These are phyloP conservation scores for Menidia menidia DNA, from an alignment of 2,797 vertebrate species.

Conservation along the genomic window DNA sequence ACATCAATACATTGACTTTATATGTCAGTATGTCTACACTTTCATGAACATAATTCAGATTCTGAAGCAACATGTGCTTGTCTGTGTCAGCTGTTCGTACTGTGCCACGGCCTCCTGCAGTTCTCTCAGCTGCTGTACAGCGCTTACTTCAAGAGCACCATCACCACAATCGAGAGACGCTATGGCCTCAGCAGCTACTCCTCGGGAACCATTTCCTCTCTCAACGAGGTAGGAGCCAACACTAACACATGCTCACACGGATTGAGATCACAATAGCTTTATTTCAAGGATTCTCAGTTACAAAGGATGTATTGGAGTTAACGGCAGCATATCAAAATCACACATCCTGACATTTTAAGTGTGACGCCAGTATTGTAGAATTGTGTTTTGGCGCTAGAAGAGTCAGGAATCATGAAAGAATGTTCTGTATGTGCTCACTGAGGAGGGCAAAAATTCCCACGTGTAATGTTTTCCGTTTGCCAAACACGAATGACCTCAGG, in stretches of 20 bases:
- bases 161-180: constrained; percentile 95
- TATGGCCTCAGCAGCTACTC: constrained; percentile 97
- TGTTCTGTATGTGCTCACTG: neutral
- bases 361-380: constrained; percentile 42
- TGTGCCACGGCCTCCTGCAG: constrained; percentile 95
- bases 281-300: constrained; percentile 47
- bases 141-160: constrained; percentile 96
- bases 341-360: constrained; percentile 43
- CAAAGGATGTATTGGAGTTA: constrained; percentile 52
- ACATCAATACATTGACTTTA: neutral
- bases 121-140: constrained; percentile 95
- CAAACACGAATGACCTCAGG: neutral
- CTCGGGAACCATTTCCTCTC: constrained; percentile 94
- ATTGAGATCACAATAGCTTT: constrained; percentile 34
- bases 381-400: constrained; percentile 7
- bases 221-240: constrained; percentile 89
- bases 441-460: neutral
- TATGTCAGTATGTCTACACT: neutral
- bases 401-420: constrained; percentile 32
- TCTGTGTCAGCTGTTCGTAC: constrained; percentile 88
- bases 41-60: neutral
- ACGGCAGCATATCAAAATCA: constrained; percentile 45
- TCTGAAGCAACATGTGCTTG: neutral
- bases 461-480: constrained; percentile 23
- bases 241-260: constrained; percentile 46